Base-by-base conservation (phyloP, 2,888 invertebrate species). In the Exephanes ischioxanthus region DNA sequence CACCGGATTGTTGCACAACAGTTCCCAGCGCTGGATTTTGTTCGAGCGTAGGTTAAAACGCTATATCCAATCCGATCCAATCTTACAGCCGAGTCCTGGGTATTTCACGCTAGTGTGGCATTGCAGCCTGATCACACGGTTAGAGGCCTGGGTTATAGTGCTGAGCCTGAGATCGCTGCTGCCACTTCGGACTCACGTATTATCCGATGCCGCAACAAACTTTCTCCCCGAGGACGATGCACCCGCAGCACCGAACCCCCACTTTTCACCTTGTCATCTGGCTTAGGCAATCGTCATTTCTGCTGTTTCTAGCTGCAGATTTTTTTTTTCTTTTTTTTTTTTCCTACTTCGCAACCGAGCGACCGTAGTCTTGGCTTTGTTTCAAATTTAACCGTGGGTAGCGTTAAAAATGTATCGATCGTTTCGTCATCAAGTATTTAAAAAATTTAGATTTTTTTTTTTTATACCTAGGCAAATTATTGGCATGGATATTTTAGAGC, bases 221-320 rank as follows among this genome's bases (percentile, higher is more conserved):
- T 93, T 94, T 93, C 93, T 93, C 93, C 91, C 89, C 86, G 93
- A 92, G 93, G 93, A 94, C 94, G 93, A 93, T 93, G 94, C 93
- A 93, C 93, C 91, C 93, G 89, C 88, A 88, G 87, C 89, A 88
- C 88, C 88, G 86, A 78, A 53, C 48, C 63, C 45, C 77, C 71
- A 81, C 82, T 75, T 48, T 48, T 67, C 88, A 81, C 87, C 86
- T 80, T 82, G 83, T 58, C 66, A 73, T 58, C 80, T 67, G 66
- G 80, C 66, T 79, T 41, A 75, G 67, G 80, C 58, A 72, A 75
- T 70, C 67, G 41, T 66, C 30, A 37, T 79, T 84, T 70, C 22
- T 68, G 51, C 22, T 3, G 48, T 66, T 76, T 26, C 66, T 41
- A 33, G n/a, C 41, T 66, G 11, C 58, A 73, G 45, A 58, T 73